Evolutionary conservation across 2,888 invertebrate genomes (phyloP).

Genomic region (Caenorhabditis sinica): DNA sequence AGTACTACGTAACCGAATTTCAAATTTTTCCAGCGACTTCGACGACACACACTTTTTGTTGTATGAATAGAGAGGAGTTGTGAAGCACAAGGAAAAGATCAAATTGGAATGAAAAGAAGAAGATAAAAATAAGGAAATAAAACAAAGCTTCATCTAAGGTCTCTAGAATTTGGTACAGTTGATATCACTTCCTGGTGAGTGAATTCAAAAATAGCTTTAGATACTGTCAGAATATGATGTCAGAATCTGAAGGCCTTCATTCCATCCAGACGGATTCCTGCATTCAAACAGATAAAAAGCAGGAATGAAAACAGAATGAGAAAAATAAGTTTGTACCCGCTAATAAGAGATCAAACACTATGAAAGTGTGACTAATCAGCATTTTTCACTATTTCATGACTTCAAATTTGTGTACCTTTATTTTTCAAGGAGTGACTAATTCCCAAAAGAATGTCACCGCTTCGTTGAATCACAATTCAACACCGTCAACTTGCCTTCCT

Average conservation of each 20-base stretch:
- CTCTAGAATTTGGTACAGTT: too few relatives aligned
- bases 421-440: slow-evolving; percentile 23
- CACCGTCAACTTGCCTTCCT: neutral
- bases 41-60: slow-evolving; percentile 9
- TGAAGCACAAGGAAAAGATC: neutral
- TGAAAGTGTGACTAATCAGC: slow-evolving; percentile 43
- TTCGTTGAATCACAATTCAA: slow-evolving; percentile 12
- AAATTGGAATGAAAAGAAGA: neutral
- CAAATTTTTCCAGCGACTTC: slow-evolving; percentile 26
- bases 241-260: too few relatives aligned
- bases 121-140: neutral
- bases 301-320: neutral
- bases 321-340: slow-evolving; percentile 1
- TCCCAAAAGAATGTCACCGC: neutral
- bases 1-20: slow-evolving; percentile 59
- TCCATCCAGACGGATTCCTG: too few relatives aligned
- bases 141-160: neutral
- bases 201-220: too few relatives aligned
- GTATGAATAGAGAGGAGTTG: neutral
- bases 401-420: slow-evolving; percentile 11
- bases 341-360: slow-evolving; percentile 26
- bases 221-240: too few relatives aligned
- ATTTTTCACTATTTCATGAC: neutral
- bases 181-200: too few relatives aligned
- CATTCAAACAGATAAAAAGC: neutral